Percentiles rank a stretch among this genome's conserved stretches.
phyloP scores from a whole-genome alignment of 2,888 invertebrate species.

The Amphipyra berbera region DNA sequence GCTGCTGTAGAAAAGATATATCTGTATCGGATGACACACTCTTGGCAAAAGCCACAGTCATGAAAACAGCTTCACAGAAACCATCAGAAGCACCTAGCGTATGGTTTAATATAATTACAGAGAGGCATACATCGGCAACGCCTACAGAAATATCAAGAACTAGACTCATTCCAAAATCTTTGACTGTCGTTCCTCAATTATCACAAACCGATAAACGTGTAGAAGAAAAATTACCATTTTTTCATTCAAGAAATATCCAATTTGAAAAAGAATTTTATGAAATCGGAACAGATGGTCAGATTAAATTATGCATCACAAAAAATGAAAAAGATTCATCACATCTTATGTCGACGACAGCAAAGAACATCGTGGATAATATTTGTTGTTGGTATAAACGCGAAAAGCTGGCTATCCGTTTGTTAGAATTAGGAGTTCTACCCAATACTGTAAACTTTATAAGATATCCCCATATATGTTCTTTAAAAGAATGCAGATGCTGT shows the following conservation, averaged over 20 bases:
- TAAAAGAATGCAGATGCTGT: conserved; percentile 57
- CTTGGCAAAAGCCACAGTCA: background rate
- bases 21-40: background rate
- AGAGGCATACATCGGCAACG: background rate
- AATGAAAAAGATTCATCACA: background rate
- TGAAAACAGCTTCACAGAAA: background rate
- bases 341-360: background rate
- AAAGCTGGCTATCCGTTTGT: conserved; percentile 44
- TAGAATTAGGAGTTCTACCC: conserved; percentile 27
- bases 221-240: background rate
- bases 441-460: conserved; percentile 52
- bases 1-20: conserved; percentile 55
- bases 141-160: background rate
- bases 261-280: conserved; percentile 44
- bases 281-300: conserved; percentile 47
- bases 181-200: background rate
- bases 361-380: conserved; percentile 22
- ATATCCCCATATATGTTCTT: conserved; percentile 50
- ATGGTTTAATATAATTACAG: conserved; percentile 19
- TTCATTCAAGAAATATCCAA: conserved; percentile 22
- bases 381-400: conserved; percentile 67
- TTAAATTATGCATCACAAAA: conserved; percentile 21
- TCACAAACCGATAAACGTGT: background rate
- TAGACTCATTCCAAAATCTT: conserved; percentile 12
- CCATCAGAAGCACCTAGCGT: background rate